Evolutionary conservation across 2,888 invertebrate species (phyloP).

Genomic region (Ormyrus labotus): DNA sequence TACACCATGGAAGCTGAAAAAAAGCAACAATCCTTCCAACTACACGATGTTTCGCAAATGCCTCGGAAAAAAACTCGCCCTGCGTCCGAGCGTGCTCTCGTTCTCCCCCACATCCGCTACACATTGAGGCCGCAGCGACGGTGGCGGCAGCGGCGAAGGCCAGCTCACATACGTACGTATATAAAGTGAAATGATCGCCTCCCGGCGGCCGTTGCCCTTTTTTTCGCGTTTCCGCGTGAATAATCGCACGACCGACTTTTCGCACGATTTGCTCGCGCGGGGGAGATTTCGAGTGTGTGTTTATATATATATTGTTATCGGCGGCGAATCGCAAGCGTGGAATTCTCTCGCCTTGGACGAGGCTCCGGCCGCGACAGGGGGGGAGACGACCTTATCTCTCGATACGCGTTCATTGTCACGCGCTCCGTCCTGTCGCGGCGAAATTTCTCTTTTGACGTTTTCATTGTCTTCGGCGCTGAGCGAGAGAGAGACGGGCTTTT

Average conservation of each 20-base stretch:
- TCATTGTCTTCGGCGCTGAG: slow-evolving; percentile 24
- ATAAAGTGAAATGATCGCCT: not conserved
- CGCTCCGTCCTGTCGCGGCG: not conserved
- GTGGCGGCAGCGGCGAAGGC: slow-evolving; percentile 1
- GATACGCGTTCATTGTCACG: slow-evolving; percentile 23
- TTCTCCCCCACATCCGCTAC: slow-evolving; percentile 30
- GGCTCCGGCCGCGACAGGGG: not conserved
- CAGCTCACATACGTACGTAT: not conserved
- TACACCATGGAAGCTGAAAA: not conserved
- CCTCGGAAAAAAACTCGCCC: not conserved
- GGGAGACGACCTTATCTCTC: slow-evolving; percentile 5
- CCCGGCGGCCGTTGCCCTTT: slow-evolving; percentile 7
- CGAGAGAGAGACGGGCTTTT: not conserved
- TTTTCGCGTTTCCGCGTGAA: slow-evolving; percentile 23
- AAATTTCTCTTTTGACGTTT: slow-evolving; percentile 34
- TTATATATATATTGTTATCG: slow-evolving; percentile 11
- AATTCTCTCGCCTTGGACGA: slow-evolving; percentile 4
- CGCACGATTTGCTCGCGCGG: not conserved
- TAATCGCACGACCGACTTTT: slow-evolving; percentile 32
- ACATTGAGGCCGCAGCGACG: slow-evolving; percentile 16
- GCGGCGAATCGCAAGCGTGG: not conserved
- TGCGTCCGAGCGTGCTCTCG: too few relatives aligned
- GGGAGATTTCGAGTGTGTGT: not conserved
- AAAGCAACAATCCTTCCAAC: not conserved
- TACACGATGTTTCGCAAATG: too few relatives aligned